phyloP scores from a whole-genome alignment of 2,113 vertebrate genomes.

The Rhizomys pruinosus region DNA sequence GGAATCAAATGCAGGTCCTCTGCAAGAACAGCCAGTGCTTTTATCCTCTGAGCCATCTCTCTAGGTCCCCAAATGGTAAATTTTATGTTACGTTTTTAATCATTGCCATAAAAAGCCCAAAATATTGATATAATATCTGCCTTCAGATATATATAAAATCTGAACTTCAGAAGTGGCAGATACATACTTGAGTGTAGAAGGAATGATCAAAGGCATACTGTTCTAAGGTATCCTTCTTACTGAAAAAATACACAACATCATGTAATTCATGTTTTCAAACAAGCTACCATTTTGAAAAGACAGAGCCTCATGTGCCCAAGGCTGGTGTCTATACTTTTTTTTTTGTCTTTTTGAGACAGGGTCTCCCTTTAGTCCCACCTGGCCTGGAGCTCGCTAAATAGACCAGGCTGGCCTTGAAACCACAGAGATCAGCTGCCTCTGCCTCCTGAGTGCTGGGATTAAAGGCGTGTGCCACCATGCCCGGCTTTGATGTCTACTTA shows the following conservation, averaged over 20 bases:
- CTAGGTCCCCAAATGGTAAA: background rate
- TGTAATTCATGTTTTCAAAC: conserved; percentile 20
- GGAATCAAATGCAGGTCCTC: too few species aligned
- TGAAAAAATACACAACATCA: conserved; percentile 16
- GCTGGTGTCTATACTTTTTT: background rate
- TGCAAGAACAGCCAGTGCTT: too few species aligned
- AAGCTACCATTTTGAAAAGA: background rate
- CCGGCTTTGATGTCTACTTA: background rate
- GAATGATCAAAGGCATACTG: background rate
- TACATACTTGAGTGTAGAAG: background rate
- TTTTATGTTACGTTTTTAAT: conserved; percentile 37
- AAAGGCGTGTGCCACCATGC: too few species aligned
- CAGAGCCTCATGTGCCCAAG: background rate
- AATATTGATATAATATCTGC: background rate
- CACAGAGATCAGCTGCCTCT: too few species aligned
- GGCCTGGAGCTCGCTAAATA: too few species aligned
- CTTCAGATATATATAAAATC: too few species aligned
- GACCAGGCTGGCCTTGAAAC: too few species aligned
- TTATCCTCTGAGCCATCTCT: too few species aligned
- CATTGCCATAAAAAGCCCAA: conserved; percentile 25
- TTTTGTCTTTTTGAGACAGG: too few species aligned
- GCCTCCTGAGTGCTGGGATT: too few species aligned
- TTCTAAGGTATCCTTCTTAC: background rate
- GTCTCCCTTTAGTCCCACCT: too few species aligned
- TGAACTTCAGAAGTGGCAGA: conserved; percentile 31